Evolutionary conservation across 1,140 invertebrate species (phyloP), one percentile per base, ranked within the genome.

Genomic region (Drosophila albomicans): DNA sequence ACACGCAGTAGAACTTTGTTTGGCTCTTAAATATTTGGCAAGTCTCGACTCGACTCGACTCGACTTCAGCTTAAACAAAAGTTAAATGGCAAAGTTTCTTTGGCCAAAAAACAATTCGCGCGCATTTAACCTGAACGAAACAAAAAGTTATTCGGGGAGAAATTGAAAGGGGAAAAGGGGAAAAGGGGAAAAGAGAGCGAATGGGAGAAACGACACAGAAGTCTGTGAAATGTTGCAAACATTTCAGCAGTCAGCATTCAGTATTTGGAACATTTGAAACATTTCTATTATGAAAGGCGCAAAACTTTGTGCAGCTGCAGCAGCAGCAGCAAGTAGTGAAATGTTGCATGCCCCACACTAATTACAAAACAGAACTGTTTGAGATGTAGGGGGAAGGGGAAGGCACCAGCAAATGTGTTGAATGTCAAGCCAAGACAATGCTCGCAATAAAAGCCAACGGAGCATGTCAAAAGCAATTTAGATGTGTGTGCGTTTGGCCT

Each of bases 391-490:
- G 7, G 15, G 13, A 1, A 15, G 64, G 62, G 16, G 41, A 49
- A 49, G 73, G 61, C 59, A 43, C 43, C 69, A 41, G 16, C 20
- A 46, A 80, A 80, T 78, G 75, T 78, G 71, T 71, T 76, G 63
- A 73, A 79, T 81, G 77, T 79, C 79, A 67, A 51, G 64, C 67
- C 84, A 80, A 84, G 84, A 87, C 85, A 88, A 84, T 78, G 68
- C 76, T 76, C 71, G 67, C 68, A 74, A 88, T 88, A 89, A 88
- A 88, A 84, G 84, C 82, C 85, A 88, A 88, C 84, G 84, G 62
- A 88, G 85, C 84, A 81, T 88, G 84, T 81, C 85, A 89, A 72
- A 89, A 84, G 84, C 85, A 88, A 88, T 88, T 89, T 89, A 25
- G 20, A 89, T 85, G 75, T 88, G 74, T 52, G 69, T 38, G 35